Percentiles rank a stretch among this genome's conserved stretches.
These are phyloP conservation scores for Scaptomyza flava DNA, from an alignment of 2,888 invertebrate genomes.

Conservation along the genomic window DNA sequence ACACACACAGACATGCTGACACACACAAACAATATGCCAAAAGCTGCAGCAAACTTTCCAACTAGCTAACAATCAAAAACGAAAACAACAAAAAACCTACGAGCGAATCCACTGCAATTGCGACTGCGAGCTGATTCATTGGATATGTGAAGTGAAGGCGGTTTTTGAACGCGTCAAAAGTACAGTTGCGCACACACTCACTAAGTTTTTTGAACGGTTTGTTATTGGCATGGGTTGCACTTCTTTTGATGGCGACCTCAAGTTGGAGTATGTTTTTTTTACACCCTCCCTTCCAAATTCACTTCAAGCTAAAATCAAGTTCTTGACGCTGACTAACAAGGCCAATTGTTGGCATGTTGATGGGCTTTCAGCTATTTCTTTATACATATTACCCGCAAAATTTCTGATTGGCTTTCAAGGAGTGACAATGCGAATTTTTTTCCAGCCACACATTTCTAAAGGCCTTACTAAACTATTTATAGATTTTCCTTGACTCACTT, in stretches of 20 bases:
- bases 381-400: constrained; percentile 19
- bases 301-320: constrained; percentile 34
- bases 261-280: constrained; percentile 22
- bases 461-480: not conserved
- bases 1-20: not conserved
- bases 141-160: constrained; percentile 40
- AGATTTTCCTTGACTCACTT: not conserved
- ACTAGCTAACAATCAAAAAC: constrained; percentile 49
- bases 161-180: constrained; percentile 62
- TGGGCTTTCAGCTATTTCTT: constrained; percentile 32
- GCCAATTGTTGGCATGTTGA: constrained; percentile 60
- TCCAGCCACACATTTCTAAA: not conserved
- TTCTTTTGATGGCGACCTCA: constrained; percentile 8
- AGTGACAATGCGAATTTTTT: constrained; percentile 36
- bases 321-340: constrained; percentile 56
- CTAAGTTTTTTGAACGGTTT: constrained; percentile 24
- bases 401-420: constrained; percentile 9
- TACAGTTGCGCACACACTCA: constrained; percentile 59
- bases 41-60: constrained; percentile 55
- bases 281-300: not conserved
- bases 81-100: constrained; percentile 16
- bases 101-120: constrained; percentile 48
- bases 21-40: constrained; percentile 37
- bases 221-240: constrained; percentile 34
- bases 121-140: constrained; percentile 36